Evolutionary conservation across 2,797 vertebrate species (phyloP).

Genomic region (Poeciliopsis gracilis): DNA sequence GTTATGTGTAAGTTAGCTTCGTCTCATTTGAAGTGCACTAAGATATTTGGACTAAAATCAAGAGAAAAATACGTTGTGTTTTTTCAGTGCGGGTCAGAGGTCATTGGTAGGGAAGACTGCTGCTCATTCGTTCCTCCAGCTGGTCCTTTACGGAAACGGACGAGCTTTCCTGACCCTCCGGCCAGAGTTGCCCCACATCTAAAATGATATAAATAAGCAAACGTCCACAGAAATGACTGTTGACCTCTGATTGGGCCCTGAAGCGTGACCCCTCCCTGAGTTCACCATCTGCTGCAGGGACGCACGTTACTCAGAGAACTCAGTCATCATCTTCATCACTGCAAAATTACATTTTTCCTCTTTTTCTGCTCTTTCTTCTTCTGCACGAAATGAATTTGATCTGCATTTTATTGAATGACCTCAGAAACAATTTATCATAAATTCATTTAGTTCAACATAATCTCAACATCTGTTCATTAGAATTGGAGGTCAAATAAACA

Average conservation of each 20-base stretch:
- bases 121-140: constrained; percentile 15
- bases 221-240: constrained; percentile 14
- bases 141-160: constrained; percentile 8
- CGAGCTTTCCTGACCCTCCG: background rate
- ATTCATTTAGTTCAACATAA: background rate
- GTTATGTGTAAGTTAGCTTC: too few relatives aligned
- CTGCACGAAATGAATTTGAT: background rate
- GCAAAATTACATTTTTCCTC: background rate
- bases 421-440: background rate
- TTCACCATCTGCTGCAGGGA: constrained; percentile 34
- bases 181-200: constrained; percentile 26
- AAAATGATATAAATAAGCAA: constrained; percentile 15
- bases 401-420: background rate
- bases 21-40: too few relatives aligned
- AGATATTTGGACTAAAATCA: too few relatives aligned
- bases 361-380: background rate
- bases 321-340: background rate
- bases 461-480: background rate
- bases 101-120: background rate
- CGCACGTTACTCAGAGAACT: background rate
- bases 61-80: background rate
- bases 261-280: constrained; percentile 2
- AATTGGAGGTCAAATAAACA: background rate
- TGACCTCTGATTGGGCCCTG: constrained; percentile 9
- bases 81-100: background rate